Conservation (phyloP, 2,797 vertebrate species). For the Hipposideros larvatus region DNA sequence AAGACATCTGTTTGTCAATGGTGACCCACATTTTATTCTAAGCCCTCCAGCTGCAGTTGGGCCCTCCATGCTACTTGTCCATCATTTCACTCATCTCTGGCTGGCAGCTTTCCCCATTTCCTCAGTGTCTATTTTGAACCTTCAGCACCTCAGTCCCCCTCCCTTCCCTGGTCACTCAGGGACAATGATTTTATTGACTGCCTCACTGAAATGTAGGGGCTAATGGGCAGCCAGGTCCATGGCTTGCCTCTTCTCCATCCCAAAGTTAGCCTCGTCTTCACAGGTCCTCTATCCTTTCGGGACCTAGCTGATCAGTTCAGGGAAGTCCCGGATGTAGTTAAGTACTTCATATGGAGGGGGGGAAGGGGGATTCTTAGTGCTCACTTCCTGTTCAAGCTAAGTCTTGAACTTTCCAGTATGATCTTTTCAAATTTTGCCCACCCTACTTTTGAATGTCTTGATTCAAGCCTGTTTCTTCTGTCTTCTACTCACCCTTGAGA, state of each 20-base stretch:
- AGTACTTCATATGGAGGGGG: not conserved
- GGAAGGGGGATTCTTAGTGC: not conserved
- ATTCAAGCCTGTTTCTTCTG: not conserved
- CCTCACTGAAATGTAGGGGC: not conserved
- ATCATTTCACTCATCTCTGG: not conserved
- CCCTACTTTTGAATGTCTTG: not conserved
- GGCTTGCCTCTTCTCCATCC: not conserved
- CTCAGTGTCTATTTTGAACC: not conserved
- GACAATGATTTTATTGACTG: not conserved
- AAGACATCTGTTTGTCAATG: not conserved
- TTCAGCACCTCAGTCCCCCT: not conserved
- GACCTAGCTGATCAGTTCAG: not conserved
- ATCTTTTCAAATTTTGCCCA: constrained; percentile 30
- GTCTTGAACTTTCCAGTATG: not conserved
- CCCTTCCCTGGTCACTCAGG: not conserved
- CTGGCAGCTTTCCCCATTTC: not conserved
- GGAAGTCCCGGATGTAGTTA: not conserved
- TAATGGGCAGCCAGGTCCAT: no score
- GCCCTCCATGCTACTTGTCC: not conserved
- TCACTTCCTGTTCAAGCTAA: not conserved
- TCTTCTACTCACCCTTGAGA: not conserved
- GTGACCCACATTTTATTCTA: not conserved
- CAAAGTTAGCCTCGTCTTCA: not conserved
- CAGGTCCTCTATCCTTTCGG: not conserved
- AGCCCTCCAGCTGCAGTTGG: not conserved